Conservation (phyloP, 37 sponge, comb jelly and placozoan species). For the Beroe forskalii region DNA sequence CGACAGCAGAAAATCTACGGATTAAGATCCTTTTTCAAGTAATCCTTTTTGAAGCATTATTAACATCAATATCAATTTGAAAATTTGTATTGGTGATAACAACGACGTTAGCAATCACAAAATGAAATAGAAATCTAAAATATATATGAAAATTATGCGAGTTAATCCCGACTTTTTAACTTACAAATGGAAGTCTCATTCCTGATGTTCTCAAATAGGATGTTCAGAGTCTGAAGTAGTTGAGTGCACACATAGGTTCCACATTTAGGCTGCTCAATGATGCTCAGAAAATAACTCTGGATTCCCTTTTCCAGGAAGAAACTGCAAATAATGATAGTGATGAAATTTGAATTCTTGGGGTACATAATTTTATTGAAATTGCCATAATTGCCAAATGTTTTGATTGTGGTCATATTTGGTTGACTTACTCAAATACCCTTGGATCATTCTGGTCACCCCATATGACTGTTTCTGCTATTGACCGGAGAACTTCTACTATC, state of each 20-base stretch:
- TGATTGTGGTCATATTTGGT: too few relatives aligned
- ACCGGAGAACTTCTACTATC: slow-evolving; percentile 91
- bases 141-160: too few relatives aligned
- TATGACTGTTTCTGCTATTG: slow-evolving; percentile 93
- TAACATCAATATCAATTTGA: too few relatives aligned
- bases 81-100: too few relatives aligned
- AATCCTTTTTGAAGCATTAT: too few relatives aligned
- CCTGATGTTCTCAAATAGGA: slow-evolving; percentile 94
- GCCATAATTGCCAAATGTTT: too few relatives aligned
- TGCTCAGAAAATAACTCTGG: slow-evolving; percentile 83
- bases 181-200: slow-evolving; percentile 96
- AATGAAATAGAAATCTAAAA: too few relatives aligned
- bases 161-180: too few relatives aligned
- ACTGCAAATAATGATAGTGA: slow-evolving; percentile 71
- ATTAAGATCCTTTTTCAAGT: too few relatives aligned
- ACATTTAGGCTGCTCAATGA: slow-evolving; percentile 76
- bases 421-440: slow-evolving; percentile 92
- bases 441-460: slow-evolving; percentile 99
- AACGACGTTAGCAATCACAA: too few relatives aligned
- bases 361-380: too few relatives aligned
- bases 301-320: slow-evolving; percentile 98
- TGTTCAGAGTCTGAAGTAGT: slow-evolving; percentile 95
- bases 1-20: slow-evolving; percentile 91
- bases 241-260: slow-evolving; percentile 81
- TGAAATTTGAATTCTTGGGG: too few relatives aligned